These are phyloP conservation scores for Falco naumanni DNA, from an alignment of 2,797 vertebrate genomes.

Conservation along the genomic window DNA sequence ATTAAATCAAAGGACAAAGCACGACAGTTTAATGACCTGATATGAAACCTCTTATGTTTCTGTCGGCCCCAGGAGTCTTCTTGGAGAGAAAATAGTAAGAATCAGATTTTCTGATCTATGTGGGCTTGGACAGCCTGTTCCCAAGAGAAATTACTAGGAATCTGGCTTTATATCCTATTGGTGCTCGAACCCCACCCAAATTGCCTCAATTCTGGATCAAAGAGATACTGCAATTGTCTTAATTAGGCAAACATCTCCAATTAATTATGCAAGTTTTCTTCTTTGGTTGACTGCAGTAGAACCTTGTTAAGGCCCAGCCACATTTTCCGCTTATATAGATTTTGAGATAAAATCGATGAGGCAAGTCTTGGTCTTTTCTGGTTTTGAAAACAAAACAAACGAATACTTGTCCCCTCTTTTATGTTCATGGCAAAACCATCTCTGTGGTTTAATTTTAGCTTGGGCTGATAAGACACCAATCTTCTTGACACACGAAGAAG, in stretches of 20 bases:
- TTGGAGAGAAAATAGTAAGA: not conserved
- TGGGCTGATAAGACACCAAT: slow-evolving; percentile 23
- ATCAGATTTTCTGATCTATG: slow-evolving; percentile 11
- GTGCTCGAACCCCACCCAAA: not conserved
- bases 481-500: slow-evolving; percentile 18
- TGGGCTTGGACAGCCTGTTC: not conserved
- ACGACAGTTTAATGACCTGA: slow-evolving; percentile 57
- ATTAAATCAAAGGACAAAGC: slow-evolving; percentile 55
- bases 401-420: not conserved
- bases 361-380: not conserved
- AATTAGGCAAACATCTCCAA: slow-evolving; percentile 16
- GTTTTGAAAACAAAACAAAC: not conserved
- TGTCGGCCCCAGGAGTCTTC: not conserved
- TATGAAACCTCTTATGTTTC: slow-evolving; percentile 46
- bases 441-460: slow-evolving; percentile 10
- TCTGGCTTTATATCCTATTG: not conserved
- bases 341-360: not conserved
- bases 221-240: slow-evolving; percentile 1
- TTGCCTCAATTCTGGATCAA: slow-evolving; percentile 14
- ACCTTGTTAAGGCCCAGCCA: not conserved
- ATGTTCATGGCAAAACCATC: not conserved
- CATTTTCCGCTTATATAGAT: not conserved
- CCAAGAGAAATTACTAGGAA: not conserved
- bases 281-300: not conserved
- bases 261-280: slow-evolving; percentile 15